Evolutionary conservation across 2,888 invertebrate genomes (phyloP), one percentile per base, ranked within the genome.

Genomic region (Agriopis aurantiaria): DNA sequence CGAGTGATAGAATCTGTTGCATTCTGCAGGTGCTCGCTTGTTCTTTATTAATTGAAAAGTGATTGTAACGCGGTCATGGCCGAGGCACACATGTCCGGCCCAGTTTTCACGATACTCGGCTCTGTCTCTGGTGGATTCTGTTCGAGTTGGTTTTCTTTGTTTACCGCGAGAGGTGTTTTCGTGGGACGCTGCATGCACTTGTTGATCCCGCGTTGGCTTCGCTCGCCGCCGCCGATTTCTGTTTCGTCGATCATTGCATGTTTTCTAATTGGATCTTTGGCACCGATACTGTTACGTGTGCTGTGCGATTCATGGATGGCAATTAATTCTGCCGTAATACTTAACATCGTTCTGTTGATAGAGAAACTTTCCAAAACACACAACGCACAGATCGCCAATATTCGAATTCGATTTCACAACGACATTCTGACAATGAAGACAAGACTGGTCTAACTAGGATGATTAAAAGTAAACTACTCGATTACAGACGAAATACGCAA

Each of bases 31-130:
- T 93, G 93, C 89, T 89, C 81, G 86, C 82, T 85, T 83, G 86
- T 90, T 91, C 86, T 91, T 91, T 91, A 91, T 92, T 93, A 92
- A 92, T 92, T 91, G 92, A 93, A 93, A 93, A 93, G 93, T 93
- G 93, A 93, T 92, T 92, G 93, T 92, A 92, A 91, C 83, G 87
- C 89, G 93, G 93, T 90, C 93, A 93, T 90, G 93, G 93, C 91
- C 92, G 91, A 88, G 88, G 88, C 91, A 91, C 91, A 91, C 88
- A 91, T 92, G 93, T 92, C 93, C 93, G 93, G 92, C 90, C 91
- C 91, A 92, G 93, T 93, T 93, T 92, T 92, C 92, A 91, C 92
- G 92, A 87, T 85, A 82, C 85, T 81, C 85, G 86, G 81, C 85
- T 85, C 83, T 85, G 86, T 84, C 85, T 88, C 82, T 80, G 83